Evolutionary conservation across 1,140 invertebrate genomes (phyloP).

Genomic region (Mercenaria mercenaria): DNA sequence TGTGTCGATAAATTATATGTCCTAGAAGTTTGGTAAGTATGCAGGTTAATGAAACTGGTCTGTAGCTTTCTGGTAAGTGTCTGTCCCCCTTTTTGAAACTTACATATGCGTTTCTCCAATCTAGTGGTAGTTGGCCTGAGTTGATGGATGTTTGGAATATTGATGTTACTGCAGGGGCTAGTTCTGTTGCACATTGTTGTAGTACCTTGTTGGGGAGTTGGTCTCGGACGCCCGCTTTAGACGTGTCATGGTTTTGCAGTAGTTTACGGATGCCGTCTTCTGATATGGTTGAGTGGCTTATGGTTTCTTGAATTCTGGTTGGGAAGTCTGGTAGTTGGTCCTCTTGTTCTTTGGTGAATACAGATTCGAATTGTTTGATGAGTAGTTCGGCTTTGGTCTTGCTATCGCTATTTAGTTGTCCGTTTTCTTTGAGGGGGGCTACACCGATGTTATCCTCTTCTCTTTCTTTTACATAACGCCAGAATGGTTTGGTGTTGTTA

Average conservation of each 20-base stretch:
- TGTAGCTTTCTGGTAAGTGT: conserved; percentile 45
- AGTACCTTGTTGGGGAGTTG: background rate
- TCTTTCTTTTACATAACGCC: too few species aligned
- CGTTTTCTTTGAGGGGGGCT: too few species aligned
- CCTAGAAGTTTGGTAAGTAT: conserved; percentile 38
- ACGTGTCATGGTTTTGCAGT: too few species aligned
- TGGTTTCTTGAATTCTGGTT: background rate
- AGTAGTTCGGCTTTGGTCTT: too few species aligned
- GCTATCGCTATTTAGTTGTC: too few species aligned
- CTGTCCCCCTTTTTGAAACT: too few species aligned
- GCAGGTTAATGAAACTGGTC: conserved; percentile 23
- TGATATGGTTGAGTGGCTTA: too few species aligned
- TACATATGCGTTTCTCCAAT: background rate
- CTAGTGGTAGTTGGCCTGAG: background rate
- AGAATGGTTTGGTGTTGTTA: too few species aligned
- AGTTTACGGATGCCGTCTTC: too few species aligned
- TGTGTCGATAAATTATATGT: conserved; percentile 55
- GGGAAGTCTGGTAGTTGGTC: background rate
- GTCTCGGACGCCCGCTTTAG: background rate
- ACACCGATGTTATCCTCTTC: too few species aligned
- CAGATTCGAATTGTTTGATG: too few species aligned
- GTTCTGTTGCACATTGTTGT: background rate
- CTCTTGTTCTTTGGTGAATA: background rate
- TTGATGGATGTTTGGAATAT: background rate
- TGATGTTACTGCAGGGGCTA: background rate